These are phyloP conservation scores for Lepidocyrtinus sp. DNA, from an alignment of 2,888 invertebrate genomes.

Conservation along the genomic window DNA sequence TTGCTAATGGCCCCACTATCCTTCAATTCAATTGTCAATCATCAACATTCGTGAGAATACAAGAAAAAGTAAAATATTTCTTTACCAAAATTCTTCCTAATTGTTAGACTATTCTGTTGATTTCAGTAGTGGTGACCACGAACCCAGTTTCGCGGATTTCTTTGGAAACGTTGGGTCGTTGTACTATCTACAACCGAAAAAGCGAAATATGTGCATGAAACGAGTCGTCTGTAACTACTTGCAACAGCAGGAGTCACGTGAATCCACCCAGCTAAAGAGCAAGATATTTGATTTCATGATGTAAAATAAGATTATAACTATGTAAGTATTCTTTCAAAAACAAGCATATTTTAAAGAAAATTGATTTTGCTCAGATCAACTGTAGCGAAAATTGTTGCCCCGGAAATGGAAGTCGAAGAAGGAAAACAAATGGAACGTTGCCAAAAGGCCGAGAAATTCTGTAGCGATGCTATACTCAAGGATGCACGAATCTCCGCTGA, in stretches of 20 bases:
- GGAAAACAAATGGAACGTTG: constrained; percentile 58
- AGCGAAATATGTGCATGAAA: constrained; percentile 68
- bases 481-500: constrained; percentile 67
- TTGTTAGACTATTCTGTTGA: no score
- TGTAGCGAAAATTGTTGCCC: constrained; percentile 66
- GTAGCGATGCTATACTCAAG: constrained; percentile 65
- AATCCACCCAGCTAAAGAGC: constrained; percentile 46
- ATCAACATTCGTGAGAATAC: neutral
- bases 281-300: constrained; percentile 69
- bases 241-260: constrained; percentile 59
- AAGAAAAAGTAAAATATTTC: neutral
- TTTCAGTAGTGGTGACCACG: constrained; percentile 9
- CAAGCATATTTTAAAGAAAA: neutral
- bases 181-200: constrained; percentile 67
- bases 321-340: neutral
- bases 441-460: constrained; percentile 64
- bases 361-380: constrained; percentile 58
- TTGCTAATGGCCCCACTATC: neutral
- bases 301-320: constrained; percentile 51
- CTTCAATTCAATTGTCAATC: neutral
- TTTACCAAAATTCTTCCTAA: neutral
- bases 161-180: constrained; percentile 68
- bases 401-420: constrained; percentile 64
- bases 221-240: constrained; percentile 67
- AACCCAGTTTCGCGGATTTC: constrained; percentile 66